Base-by-base conservation (phyloP, 1,140 invertebrate species). In the Ceratoteleas bidentatus region DNA sequence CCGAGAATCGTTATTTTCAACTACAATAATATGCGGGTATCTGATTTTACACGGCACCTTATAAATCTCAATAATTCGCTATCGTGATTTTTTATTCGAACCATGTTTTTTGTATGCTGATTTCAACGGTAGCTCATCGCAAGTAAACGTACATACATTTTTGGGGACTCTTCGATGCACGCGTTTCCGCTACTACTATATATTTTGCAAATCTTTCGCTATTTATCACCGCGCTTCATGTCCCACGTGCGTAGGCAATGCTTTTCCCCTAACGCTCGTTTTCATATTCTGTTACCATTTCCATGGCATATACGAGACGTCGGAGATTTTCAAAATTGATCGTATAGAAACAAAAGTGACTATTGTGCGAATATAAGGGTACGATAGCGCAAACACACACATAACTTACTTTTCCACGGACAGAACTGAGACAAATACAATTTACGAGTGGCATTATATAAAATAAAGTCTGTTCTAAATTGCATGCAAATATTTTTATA, bases 211-310 rank as follows among this genome's bases (percentile, higher is more conserved):
- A 87, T 87, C 83, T 85, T 87, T 85, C 52, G 76, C 86, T 87
- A 85, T 87, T 85, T 85, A 87, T 87, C 86, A 87, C 65, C 53
- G 15, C 36, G 43, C 49, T 61, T 32, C 54, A 56, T 57, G 52
- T 80, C 85, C 72, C 85, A 78, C 70, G 77, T 74, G 77, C 80
- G 78, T 78, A 61, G 58, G 58, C 43, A 56, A 54, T 68, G 76
- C 68, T 82, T 80, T 82, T 73, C 62, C 79, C 79, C 69, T 68
- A 77, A 72, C 70, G 70, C 75, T 64, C 77, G 76, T 84, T 86
- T 84, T 85, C 85, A 86, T 86, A 86, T 86, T 86, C 85, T 83
- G 84, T 85, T 86, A 85, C 84, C 74, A 84, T 85, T 85, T 60
- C 43, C n/a, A 43, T 61, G 62, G 60, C 62, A 56, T 72, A 81